Base-by-base conservation (phyloP, 1,140 invertebrate species). In the Oscheius sp. region DNA sequence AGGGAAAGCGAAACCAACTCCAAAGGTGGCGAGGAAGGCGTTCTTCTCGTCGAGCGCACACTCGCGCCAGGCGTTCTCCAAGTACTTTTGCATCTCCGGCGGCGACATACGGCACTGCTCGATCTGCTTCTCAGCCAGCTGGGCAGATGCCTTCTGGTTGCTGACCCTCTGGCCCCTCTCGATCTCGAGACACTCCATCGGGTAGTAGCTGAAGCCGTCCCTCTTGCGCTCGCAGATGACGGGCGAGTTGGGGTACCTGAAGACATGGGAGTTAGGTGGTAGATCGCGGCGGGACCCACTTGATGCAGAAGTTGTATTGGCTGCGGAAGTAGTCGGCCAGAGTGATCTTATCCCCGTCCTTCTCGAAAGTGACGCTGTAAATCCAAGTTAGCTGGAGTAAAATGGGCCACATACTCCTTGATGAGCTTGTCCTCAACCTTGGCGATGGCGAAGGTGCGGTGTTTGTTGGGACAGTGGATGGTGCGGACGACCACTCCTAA, bases 181-280 rank as follows among this genome's bases (percentile, higher is more conserved):
- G 42, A 71, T 68, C 15, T 73, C 68, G 3, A 71, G 26, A 7
- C 15, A 13, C 15, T 71, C 68, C 61, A 74, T 74, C 4, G 68
- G 68, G 2, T 71, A 70, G 65, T 36, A 20, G 38, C 31, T 35
- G 29, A 28, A n/a, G 31, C 28, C 31, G 13, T 73, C 2, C 20
- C 10, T 13, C 3, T 26, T 32, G 23, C 20, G 29, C 68, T 71
- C 68, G 10, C 28, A 28, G 31, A 71, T 36, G 32, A 29, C 38
- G 34, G 65, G 68, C 23, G 15, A 7, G 1, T 28, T 18, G 18
- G 34, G 13, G 1, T 36, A 38, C n/a, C n/a, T n/a, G n/a, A n/a
- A n/a, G n/a, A n/a, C n/a, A n/a, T n/a, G n/a, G n/a, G n/a, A n/a
- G n/a, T n/a, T n/a, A n/a, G n/a, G n/a, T n/a, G n/a, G n/a, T n/a